phyloP scores from a whole-genome alignment of 2,113 vertebrate species.

The Promerops cafer region DNA sequence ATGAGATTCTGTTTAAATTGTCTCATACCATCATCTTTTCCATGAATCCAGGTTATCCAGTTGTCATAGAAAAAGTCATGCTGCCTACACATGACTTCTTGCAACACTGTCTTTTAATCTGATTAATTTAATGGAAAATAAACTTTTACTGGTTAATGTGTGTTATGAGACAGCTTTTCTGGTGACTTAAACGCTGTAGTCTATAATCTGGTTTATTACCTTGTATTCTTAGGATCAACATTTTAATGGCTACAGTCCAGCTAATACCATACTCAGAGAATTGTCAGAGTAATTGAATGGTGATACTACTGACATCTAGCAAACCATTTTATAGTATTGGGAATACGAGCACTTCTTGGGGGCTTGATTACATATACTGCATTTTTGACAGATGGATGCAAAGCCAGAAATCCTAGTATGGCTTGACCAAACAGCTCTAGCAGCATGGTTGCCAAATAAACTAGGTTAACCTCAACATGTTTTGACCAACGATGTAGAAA shows the following conservation, averaged over 20 bases:
- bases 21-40: not conserved
- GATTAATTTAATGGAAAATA: conserved; percentile 40
- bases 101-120: conserved; percentile 49
- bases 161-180: not conserved
- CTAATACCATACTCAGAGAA: not conserved
- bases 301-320: not conserved
- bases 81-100: conserved; percentile 39
- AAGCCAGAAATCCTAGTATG: not conserved
- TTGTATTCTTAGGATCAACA: not conserved
- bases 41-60: not conserved
- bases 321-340: not conserved
- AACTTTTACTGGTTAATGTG: not conserved
- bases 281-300: not conserved
- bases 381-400: not conserved
- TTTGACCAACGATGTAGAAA: not conserved
- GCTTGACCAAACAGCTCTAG: not conserved
- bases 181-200: not conserved
- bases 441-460: not conserved
- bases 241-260: not conserved
- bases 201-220: not conserved
- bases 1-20: conserved; percentile 28
- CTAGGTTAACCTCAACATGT: not conserved
- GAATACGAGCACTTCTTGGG: not conserved
- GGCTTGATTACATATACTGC: rapidly evolving
- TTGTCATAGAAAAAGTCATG: conserved; percentile 38